Evolutionary conservation across 2,113 vertebrate species (phyloP), one percentile per base, ranked within the genome.

Genomic region (Maccullochella peelii): DNA sequence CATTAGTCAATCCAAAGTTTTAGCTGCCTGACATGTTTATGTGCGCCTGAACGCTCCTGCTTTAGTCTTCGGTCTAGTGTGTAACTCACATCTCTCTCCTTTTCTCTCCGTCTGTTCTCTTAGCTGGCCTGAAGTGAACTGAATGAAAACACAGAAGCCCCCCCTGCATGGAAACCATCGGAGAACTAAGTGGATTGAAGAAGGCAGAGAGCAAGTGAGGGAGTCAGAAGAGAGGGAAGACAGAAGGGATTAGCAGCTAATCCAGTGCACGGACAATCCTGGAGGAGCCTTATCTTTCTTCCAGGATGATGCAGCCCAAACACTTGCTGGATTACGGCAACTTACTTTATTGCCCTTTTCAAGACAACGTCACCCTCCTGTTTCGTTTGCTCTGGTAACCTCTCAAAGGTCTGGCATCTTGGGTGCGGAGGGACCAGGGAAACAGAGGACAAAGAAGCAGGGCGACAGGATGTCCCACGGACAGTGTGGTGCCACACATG

Each of bases 141-240:
- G 78, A 89, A 78, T 79, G 80, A 82, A 84, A 86, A 86, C 77
- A 76, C 72, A 63, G 89, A 63, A 76, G 65, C 65, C 84, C 75
- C 75, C 67, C 74, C 82, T 58, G 70, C 80, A 87, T 73, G 86
- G 84, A 75, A 80, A 72, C 88, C 86, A 33, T 61, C 47, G 50
- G 57, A 42, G 50, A 57, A 25, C 84, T 94, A 94, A 94, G 84
- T 91, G 92, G 94, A 94, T 94, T 94, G 90, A 84, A 90, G 84
- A 69, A 50, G 87, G 76, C 87, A 89, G 86, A 90, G 83, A 84
- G 87, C 81, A 75, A 82, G 86, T 50, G 78, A 91, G 80, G 87
- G 81, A 91, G 83, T 66, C 79, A 69, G 71, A 66, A 76, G 80
- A 84, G 83, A 84, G 73, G 86, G 74, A 83, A 77, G 83, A 91